Evolutionary conservation across 2,797 vertebrate species (phyloP), one percentile per base, ranked within the genome.

Genomic region (Perdix hodgsoniae): DNA sequence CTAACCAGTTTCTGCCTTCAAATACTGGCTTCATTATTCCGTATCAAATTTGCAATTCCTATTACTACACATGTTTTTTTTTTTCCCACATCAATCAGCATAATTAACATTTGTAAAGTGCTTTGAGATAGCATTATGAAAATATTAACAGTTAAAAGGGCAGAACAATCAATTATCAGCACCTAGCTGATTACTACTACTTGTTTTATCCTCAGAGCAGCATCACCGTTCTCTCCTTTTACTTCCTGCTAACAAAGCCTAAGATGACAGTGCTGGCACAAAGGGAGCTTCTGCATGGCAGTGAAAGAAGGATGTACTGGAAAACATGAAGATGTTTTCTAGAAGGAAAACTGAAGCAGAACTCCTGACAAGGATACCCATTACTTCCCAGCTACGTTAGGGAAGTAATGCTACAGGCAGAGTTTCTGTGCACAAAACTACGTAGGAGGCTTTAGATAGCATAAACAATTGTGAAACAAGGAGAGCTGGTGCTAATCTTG

Each of bases 81-180:
- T 31, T 76, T 83, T 14, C 17, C 6, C 75, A 37, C 35, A 67
- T 50, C 86, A 67, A 86, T 70, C 50, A 83, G 44, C 24, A 1
- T 8, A 54, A 83, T 59, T 63, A 87, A 87, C 65, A 47, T 76
- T 44, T 24, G 73, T 96, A 94, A 95, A 97, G 95, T 97, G 80
- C 92, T 96, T 94, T 83, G 57, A 94, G 92, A 91, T 85, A 96
- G 93, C 91, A 77, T 93, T 86, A 80, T 2, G 9, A 73, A 92
- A 94, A 91, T 22, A 39, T 23, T 26, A 79, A 83, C 11, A 52
- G 39, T 66, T 77, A 63, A 47, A 90, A 54, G 83, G 81, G 77
- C 63, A 71, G 50, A 72, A 65, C 42, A n/a, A 57, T 26, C 52
- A 24, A 29, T 49, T 47, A 47, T 13, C 66, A 93, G 80, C 87